phyloP scores from a whole-genome alignment of 2,113 vertebrate species.

The Chloropsis hardwickii region DNA sequence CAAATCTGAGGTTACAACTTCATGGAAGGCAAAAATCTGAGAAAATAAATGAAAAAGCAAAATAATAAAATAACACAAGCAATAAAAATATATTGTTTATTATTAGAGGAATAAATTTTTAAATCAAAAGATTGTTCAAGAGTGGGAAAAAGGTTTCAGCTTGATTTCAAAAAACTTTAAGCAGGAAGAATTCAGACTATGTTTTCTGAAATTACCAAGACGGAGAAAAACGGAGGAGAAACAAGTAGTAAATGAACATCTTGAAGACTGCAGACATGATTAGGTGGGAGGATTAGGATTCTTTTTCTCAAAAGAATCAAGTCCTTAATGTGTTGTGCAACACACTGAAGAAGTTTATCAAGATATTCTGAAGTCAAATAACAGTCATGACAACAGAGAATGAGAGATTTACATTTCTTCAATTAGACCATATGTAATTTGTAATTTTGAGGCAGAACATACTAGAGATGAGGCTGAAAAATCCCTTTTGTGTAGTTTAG shows the following conservation, averaged over 20 bases:
- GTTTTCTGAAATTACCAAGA: background rate
- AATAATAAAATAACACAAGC: background rate
- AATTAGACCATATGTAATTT: background rate
- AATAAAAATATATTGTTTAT: background rate
- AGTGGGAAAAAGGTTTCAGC: background rate
- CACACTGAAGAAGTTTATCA: background rate
- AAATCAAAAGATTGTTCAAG: background rate
- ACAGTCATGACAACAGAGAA: background rate
- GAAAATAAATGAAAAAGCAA: background rate
- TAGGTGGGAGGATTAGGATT: no score
- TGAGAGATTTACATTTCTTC: background rate
- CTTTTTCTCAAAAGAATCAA: background rate
- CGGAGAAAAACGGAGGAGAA: background rate
- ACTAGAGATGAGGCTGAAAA: background rate
- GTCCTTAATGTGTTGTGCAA: background rate
- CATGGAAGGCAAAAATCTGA: background rate
- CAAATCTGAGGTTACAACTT: background rate
- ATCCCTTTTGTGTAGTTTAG: background rate
- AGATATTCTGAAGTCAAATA: background rate
- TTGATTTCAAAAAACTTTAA: background rate
- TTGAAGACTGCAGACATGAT: background rate
- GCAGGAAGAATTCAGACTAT: background rate
- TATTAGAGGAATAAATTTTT: background rate
- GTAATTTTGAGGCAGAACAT: background rate
- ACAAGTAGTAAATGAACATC: background rate